Evolutionary conservation across 2,113 vertebrate species (phyloP).

Genomic region (Anoura caudifer): DNA sequence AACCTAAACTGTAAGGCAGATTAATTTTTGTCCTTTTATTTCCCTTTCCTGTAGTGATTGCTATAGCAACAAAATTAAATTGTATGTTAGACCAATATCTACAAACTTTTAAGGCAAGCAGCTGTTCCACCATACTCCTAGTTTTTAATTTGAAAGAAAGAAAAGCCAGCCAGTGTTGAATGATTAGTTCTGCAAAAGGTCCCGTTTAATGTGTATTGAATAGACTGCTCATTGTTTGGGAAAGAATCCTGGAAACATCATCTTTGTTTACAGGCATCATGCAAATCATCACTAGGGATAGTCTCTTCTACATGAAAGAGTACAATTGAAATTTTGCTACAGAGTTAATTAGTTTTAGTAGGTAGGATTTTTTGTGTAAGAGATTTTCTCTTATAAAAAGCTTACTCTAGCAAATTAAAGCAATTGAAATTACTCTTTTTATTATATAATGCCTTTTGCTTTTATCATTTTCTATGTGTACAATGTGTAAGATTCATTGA

Average conservation of each 20-base stretch:
- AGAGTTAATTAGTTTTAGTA: not conserved
- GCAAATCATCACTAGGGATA: not conserved
- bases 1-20: constrained; percentile 69
- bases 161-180: not conserved
- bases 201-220: constrained; percentile 9
- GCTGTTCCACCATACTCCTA: not conserved
- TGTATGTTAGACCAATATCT: constrained; percentile 40
- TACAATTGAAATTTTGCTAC: not conserved
- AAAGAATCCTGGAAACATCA: too few relatives aligned
- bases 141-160: constrained; percentile 30
- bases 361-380: not conserved
- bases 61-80: constrained; percentile 78
- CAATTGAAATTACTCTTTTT: not conserved
- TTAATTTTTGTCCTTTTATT: constrained; percentile 74
- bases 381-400: not conserved
- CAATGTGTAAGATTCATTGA: too few relatives aligned
- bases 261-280: too few relatives aligned
- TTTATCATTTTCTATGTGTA: too few relatives aligned
- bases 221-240: not conserved
- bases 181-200: not conserved
- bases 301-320: not conserved
- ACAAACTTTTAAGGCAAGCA: constrained; percentile 67
- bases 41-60: constrained; percentile 70
- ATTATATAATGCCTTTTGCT: fast-evolving
- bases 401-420: not conserved